These are phyloP conservation scores for Hippopotamyrus pictus DNA, from an alignment of 2,797 vertebrate genomes.

Conservation along the genomic window DNA sequence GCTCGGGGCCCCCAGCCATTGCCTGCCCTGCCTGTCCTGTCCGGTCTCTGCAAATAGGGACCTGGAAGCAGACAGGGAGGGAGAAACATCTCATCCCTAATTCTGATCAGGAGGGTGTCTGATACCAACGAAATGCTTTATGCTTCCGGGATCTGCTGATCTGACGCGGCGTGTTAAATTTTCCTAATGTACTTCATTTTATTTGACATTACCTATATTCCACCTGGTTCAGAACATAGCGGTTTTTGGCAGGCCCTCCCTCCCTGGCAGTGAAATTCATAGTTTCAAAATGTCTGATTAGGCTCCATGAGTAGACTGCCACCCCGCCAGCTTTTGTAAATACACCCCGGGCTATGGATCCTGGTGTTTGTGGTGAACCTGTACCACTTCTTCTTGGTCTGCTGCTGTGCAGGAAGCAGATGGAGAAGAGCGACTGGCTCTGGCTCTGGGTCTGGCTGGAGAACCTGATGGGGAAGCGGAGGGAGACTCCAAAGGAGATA, in stretches of 20 bases:
- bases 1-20: neutral
- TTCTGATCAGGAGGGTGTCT: neutral
- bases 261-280: neutral
- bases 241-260: neutral
- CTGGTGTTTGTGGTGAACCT: neutral
- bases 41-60: neutral
- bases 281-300: neutral
- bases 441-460: constrained; percentile 62
- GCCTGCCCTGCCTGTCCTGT: neutral
- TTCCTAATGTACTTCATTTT: neutral
- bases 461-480: constrained; percentile 60
- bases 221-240: neutral
- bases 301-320: neutral
- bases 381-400: neutral
- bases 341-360: neutral
- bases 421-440: constrained; percentile 69
- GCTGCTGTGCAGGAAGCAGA: constrained; percentile 68
- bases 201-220: neutral
- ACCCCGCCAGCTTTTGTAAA: neutral
- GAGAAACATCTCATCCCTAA: neutral
- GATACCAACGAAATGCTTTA: neutral
- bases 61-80: neutral
- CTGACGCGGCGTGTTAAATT: neutral
- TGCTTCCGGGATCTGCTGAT: neutral
- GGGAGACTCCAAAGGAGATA: constrained; percentile 74